Evolutionary conservation across 2,113 vertebrate genomes (phyloP).

Genomic region (Ranitomeya imitator): DNA sequence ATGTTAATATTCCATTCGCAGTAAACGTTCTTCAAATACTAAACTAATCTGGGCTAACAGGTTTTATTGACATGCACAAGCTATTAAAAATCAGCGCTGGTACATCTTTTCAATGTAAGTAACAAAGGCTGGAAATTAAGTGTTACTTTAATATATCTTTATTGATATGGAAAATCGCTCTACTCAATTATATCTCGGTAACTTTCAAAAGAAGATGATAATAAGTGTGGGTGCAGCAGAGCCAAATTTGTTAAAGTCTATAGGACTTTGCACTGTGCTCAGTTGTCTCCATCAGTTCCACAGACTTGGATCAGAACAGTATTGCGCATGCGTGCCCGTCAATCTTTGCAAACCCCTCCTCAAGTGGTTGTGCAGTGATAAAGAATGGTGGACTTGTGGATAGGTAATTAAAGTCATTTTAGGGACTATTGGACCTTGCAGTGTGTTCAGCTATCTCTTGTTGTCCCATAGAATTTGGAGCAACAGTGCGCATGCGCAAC

Average conservation of each 20-base stretch:
- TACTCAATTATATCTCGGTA: background rate
- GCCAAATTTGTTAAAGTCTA: background rate
- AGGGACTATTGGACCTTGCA: too few species aligned
- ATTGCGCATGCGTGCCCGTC: too few species aligned
- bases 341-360: too few species aligned
- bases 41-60: constrained; percentile 29
- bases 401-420: too few species aligned
- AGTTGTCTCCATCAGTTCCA: too few species aligned
- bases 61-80: constrained; percentile 35
- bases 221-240: background rate
- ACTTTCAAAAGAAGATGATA: background rate
- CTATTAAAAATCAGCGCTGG: constrained; percentile 9
- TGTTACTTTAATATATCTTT: constrained; percentile 18
- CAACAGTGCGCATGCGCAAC: too few species aligned
- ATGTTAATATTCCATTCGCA: constrained; percentile 35
- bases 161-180: background rate
- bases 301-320: too few species aligned
- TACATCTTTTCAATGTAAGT: constrained; percentile 11
- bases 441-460: too few species aligned
- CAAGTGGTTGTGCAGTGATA: too few species aligned
- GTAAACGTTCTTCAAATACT: constrained; percentile 16
- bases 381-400: too few species aligned
- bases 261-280: background rate
- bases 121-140: constrained; percentile 1
- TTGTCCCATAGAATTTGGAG: too few species aligned